These are phyloP conservation scores for Ylistrum balloti DNA, from an alignment of 1,140 invertebrate genomes.

Conservation along the genomic window DNA sequence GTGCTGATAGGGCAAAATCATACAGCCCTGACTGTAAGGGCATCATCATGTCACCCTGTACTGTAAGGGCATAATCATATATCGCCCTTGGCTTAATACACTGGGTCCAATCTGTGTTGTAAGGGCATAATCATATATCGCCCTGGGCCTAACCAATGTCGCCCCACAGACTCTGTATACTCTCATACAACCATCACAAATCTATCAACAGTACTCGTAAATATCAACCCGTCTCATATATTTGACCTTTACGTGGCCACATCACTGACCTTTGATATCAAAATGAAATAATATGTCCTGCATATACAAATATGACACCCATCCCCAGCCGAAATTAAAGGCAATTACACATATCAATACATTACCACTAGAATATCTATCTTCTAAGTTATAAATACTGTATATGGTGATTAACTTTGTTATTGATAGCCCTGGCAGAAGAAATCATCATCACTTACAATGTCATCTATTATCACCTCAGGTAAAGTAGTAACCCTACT, in stretches of 20 bases:
- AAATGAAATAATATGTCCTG: conserved; percentile 45
- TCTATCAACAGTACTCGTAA: background rate
- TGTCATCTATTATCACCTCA: no score
- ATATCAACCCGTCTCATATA: conserved; percentile 44
- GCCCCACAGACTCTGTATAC: conserved; percentile 68
- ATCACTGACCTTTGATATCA: background rate
- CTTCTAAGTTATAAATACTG: no score
- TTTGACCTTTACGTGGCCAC: background rate
- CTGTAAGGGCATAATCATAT: conserved; percentile 59
- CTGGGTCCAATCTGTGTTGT: conserved; percentile 63
- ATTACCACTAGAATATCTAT: no score
- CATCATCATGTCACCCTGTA: no score
- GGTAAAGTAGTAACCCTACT: no score
- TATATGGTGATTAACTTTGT: no score
- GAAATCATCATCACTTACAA: no score
- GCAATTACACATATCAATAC: background rate
- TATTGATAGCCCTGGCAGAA: no score
- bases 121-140: conserved; percentile 64
- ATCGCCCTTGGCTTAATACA: background rate
- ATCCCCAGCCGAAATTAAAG: background rate
- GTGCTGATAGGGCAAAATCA: no score
- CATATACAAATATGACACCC: background rate
- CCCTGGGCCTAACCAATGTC: conserved; percentile 77
- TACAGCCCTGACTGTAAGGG: no score
- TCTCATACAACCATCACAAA: conserved; percentile 45